These are phyloP conservation scores for Pachyseris speciosa DNA, from an alignment of 64 coral and sea anemone genomes.

Conservation along the genomic window DNA sequence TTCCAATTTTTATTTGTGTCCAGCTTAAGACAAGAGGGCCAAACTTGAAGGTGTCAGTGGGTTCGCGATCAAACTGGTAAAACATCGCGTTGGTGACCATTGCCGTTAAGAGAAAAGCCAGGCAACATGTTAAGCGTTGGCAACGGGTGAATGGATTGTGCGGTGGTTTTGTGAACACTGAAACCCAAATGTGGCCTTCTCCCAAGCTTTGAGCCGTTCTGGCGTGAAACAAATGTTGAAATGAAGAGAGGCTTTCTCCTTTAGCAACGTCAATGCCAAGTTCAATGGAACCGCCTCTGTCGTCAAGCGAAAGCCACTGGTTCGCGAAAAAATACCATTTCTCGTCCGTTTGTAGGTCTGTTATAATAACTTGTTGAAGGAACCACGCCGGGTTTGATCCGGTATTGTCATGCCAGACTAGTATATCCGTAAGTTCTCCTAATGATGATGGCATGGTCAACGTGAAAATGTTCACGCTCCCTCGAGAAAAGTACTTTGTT, in stretches of 20 bases:
- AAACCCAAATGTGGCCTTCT: constrained; percentile 61
- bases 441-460: background rate
- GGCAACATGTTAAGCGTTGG: constrained; percentile 44
- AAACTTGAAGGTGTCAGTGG: too few species aligned
- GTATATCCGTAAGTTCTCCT: constrained; percentile 23
- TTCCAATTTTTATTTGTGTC: too few species aligned
- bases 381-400: constrained; percentile 41
- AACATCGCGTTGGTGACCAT: constrained; percentile 69
- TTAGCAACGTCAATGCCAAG: constrained; percentile 14
- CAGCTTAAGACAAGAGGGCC: too few species aligned
- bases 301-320: constrained; percentile 59
- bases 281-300: constrained; percentile 46
- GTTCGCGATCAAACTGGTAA: too few species aligned
- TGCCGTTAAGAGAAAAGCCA: constrained; percentile 35
- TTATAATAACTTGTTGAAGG: constrained; percentile 54
- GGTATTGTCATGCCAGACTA: constrained; percentile 60
- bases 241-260: constrained; percentile 17
- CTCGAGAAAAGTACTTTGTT: constrained; percentile 26
- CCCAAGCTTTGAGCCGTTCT: constrained; percentile 32
- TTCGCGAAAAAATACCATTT: constrained; percentile 51
- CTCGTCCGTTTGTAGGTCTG: constrained; percentile 26
- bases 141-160: too few species aligned
- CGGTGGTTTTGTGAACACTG: too few species aligned
- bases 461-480: constrained; percentile 48
- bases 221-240: constrained; percentile 34